Base-by-base conservation (phyloP, 2,888 invertebrate species). In the Pegoplata infirma region DNA sequence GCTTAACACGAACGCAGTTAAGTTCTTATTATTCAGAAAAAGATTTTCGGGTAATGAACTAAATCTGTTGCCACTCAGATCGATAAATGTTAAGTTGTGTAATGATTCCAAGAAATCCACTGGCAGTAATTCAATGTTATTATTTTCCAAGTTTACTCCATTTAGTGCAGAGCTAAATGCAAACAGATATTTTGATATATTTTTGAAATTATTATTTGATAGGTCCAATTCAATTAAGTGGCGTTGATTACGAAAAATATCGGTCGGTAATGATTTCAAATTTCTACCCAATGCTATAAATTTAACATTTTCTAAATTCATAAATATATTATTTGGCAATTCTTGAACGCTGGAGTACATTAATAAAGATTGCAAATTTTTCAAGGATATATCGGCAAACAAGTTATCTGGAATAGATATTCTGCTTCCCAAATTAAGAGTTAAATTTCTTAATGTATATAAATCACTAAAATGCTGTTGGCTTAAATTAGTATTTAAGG, bases 251-350 rank as follows among this genome's bases (percentile, higher is more conserved):
- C 91, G 90, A 86, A 95, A 94, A 69, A 93, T 88, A 74, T 91
- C 91, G 2, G 91, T 90, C 44, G 92, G 91, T 84, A 95, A 90
- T 83, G 90, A 89, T 51, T 90, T 90, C 83, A 96, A 89, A 75
- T 92, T 91, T 85, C 94, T 95, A 58, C 92, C 93, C 82, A 94
- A 89, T 87, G 94, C 93, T 64, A 95, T 89, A 64, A 91, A 90
- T 82, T 91, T 90, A 28, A 94, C 88, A 81, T 90, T 91, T 74
- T 90, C 90, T 53, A 93, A 87, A 7, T 91, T 90, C 79, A 90
- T 90, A 79, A 93, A 92, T 17, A 93, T 86, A 81, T 91, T 90
- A 73, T 90, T 90, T 0, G 92, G 92, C 23, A 93, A 85, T 82
- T 91, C 90, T 10, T 92, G 90, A 56, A 91, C 90, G 83, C 93